A percentile compares a stretch with the other conserved stretches of the same genome.
Evolutionary conservation across 1,140 invertebrate genomes (phyloP).

Genomic region (Colletes latitarsis): DNA sequence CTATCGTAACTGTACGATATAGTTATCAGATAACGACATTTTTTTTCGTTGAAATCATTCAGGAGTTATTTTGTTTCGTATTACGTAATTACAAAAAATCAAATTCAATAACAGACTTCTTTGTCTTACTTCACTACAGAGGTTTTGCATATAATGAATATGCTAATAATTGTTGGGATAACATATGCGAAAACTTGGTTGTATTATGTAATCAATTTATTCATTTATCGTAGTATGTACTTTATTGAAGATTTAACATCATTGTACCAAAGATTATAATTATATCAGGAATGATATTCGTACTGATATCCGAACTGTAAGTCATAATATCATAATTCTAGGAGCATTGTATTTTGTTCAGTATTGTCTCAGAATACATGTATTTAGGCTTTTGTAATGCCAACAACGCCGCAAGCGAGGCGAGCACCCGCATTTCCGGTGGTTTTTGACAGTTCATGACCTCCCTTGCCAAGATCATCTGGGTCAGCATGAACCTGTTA

Average conservation of each 20-base stretch:
- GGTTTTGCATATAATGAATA: not conserved
- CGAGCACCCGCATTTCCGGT: constrained; percentile 98
- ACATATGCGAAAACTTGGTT: too few relatives aligned
- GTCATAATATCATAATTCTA: constrained; percentile 29
- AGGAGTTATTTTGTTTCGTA: too few relatives aligned
- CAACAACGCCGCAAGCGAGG: constrained; percentile 98
- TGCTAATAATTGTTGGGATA: too few relatives aligned
- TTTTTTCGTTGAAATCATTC: too few relatives aligned
- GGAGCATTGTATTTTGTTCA: not conserved
- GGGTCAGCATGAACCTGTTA: constrained; percentile 91
- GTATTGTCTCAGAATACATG: not conserved
- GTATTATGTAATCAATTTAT: constrained; percentile 7
- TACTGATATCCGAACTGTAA: constrained; percentile 28
- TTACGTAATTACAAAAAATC: too few relatives aligned
- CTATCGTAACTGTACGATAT: too few relatives aligned
- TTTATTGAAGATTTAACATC: constrained; percentile 30
- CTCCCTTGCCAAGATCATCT: constrained; percentile 97
- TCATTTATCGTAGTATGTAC: not conserved
- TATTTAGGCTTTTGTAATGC: constrained; percentile 85
- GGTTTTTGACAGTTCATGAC: constrained; percentile 95
- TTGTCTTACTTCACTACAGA: too few relatives aligned
- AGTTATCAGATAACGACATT: too few relatives aligned
- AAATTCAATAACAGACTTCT: too few relatives aligned
- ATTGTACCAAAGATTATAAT: constrained; percentile 12
- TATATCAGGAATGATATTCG: constrained; percentile 40